Evolutionary conservation across 2,888 invertebrate species (phyloP).

Genomic region (Ethmia dodecea): DNA sequence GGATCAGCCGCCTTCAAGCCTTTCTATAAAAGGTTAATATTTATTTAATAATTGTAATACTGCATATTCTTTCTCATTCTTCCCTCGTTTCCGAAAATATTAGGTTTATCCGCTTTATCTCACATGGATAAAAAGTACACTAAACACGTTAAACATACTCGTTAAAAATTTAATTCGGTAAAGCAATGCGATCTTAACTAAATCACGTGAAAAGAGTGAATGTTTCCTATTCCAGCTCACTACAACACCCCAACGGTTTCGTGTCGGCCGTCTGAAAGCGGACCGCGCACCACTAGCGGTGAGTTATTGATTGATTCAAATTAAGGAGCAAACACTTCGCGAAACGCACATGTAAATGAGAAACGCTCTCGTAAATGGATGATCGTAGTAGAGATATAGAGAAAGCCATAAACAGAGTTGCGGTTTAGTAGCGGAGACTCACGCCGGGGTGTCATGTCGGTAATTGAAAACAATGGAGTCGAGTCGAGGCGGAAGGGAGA

Average conservation of each 20-base stretch:
- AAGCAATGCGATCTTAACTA: slow-evolving; percentile 24
- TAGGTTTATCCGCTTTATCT: too few relatives aligned
- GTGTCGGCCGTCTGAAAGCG: slow-evolving; percentile 85
- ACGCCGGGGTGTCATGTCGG: slow-evolving; percentile 67
- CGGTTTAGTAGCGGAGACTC: slow-evolving; percentile 57
- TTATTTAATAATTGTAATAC: background rate
- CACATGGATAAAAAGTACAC: too few relatives aligned
- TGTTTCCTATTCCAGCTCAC: slow-evolving; percentile 78
- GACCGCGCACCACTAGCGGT: slow-evolving; percentile 56
- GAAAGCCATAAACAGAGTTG: slow-evolving; percentile 62
- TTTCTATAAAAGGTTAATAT: slow-evolving; percentile 91
- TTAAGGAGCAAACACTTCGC: slow-evolving; percentile 34
- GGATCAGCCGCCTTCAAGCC: slow-evolving; percentile 89
- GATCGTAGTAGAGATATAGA: slow-evolving; percentile 60
- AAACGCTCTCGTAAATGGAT: slow-evolving; percentile 53
- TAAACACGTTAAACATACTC: too few relatives aligned
- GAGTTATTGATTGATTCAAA: slow-evolving; percentile 60
- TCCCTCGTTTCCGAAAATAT: too few relatives aligned
- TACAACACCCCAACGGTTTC: slow-evolving; percentile 85
- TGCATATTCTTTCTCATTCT: background rate
- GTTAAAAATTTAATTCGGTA: slow-evolving; percentile 9
- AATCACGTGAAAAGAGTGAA: slow-evolving; percentile 55
- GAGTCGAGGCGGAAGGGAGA: slow-evolving; percentile 61
- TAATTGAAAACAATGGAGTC: slow-evolving; percentile 77
- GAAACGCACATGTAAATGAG: slow-evolving; percentile 46